These are phyloP conservation scores for Autographa pulchrina DNA, from an alignment of 2,888 invertebrate genomes.

Conservation along the genomic window DNA sequence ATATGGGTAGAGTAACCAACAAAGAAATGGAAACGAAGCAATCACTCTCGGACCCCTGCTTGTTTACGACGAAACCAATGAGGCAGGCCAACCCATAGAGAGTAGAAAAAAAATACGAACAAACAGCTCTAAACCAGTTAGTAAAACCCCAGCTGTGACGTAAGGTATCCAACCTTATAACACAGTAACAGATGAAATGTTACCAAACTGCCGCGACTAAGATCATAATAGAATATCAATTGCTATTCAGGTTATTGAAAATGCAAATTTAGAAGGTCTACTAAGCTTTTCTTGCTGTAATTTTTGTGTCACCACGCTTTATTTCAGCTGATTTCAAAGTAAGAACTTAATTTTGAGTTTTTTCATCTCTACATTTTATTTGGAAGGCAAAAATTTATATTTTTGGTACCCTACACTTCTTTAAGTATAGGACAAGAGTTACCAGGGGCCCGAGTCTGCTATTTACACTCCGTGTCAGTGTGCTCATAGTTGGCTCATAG, in stretches of 20 bases:
- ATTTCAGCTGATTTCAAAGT: too few species aligned
- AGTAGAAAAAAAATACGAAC: constrained; percentile 16
- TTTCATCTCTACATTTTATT: too few species aligned
- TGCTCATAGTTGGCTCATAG: too few species aligned
- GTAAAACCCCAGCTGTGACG: constrained; percentile 26
- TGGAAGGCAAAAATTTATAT: too few species aligned
- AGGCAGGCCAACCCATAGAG: background rate
- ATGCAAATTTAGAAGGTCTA: constrained; percentile 22
- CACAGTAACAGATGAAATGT: constrained; percentile 44
- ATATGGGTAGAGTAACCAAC: background rate
- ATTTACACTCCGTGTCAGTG: too few species aligned
- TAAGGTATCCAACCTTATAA: constrained; percentile 45
- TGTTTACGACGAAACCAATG: constrained; percentile 1
- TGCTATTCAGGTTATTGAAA: constrained; percentile 49
- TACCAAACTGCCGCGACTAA: constrained; percentile 60
- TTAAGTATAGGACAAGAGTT: too few species aligned
- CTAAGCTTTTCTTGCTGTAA: background rate
- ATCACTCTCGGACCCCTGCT: background rate
- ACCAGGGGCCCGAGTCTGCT: too few species aligned
- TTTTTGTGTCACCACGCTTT: too few species aligned
- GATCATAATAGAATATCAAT: constrained; percentile 70
- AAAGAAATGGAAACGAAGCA: background rate
- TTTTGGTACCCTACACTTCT: too few species aligned
- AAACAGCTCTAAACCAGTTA: constrained; percentile 41
- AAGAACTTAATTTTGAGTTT: too few species aligned